Evolutionary conservation across 2,113 vertebrate species (phyloP).

Genomic region (Crotalus tigris): DNA sequence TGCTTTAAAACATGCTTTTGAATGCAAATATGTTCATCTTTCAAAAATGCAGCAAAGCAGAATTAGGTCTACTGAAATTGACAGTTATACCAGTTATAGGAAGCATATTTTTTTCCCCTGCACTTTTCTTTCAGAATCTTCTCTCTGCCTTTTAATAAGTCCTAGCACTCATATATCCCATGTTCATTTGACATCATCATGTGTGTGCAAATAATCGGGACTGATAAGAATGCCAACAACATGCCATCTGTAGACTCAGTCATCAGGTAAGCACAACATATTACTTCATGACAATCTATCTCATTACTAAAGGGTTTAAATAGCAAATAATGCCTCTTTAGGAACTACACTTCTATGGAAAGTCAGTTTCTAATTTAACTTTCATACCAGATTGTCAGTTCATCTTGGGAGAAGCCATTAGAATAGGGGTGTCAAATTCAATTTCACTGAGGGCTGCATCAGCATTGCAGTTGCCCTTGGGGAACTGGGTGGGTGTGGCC

Average conservation of each 20-base stretch:
- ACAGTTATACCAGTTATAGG: background rate
- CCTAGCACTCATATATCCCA: background rate
- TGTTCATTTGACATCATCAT: background rate
- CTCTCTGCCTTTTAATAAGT: background rate
- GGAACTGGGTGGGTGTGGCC: too few species aligned
- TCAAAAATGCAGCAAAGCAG: background rate
- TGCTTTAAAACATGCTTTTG: background rate
- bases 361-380: background rate
- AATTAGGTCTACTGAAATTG: background rate
- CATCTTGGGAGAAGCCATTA: background rate
- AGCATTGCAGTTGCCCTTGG: too few species aligned
- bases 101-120: too few species aligned
- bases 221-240: constrained; percentile 19
- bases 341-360: background rate
- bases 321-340: background rate
- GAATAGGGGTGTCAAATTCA: background rate
- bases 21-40: background rate
- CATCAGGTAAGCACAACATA: constrained; percentile 8
- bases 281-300: background rate
- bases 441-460: too few species aligned
- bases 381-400: background rate
- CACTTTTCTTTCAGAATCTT: background rate
- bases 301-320: constrained; percentile 21
- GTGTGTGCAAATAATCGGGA: constrained; percentile 11
- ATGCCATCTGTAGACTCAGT: background rate